Conservation (phyloP, 1,140 invertebrate genomes). For the Drosophila parabipectinata region DNA sequence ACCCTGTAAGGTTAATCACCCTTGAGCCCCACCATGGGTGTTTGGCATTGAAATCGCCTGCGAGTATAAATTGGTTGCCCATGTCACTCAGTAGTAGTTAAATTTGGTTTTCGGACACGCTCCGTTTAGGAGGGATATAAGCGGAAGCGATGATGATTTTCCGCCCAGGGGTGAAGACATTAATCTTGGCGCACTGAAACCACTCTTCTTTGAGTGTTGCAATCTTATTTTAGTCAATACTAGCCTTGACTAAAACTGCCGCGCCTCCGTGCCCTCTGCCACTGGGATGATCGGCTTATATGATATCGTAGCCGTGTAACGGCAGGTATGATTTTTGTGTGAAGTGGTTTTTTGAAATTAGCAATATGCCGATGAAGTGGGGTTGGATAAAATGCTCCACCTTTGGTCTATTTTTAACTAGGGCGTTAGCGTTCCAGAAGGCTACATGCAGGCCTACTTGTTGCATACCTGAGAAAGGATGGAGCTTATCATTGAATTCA, state of each 20-base stretch:
- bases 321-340: not conserved
- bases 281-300: not conserved
- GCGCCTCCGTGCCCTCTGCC: not conserved
- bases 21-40: not conserved
- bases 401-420: not conserved
- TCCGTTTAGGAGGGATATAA: not conserved
- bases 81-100: not conserved
- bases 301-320: not conserved
- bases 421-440: not conserved
- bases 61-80: not conserved
- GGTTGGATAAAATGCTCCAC: not conserved
- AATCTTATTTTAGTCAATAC: not conserved
- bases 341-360: not conserved
- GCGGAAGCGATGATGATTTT: not conserved
- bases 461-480: not conserved
- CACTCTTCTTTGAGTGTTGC: not conserved
- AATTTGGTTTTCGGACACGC: not conserved
- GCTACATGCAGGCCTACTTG: not conserved
- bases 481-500: not conserved
- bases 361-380: not conserved
- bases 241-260: not conserved
- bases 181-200: not conserved
- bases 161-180: not conserved
- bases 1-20: not conserved
- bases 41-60: not conserved